These are phyloP conservation scores for Amphimedon queenslandica DNA, from an alignment of 37 sponge, comb jelly and placozoan genomes.

Conservation along the genomic window DNA sequence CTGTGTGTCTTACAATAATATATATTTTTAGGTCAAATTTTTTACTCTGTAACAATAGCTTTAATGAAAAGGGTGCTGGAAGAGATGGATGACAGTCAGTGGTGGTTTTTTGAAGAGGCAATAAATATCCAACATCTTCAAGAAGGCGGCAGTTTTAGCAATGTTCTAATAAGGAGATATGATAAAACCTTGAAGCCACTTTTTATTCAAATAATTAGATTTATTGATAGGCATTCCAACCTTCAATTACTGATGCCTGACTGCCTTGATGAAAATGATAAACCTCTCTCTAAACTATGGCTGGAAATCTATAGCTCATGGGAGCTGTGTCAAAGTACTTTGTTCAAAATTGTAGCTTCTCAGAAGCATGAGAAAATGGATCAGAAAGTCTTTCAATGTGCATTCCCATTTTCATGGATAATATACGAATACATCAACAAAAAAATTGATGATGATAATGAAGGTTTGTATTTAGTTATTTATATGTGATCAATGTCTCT, in stretches of 20 bases:
- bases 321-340: not conserved
- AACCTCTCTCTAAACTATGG: not conserved
- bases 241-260: not conserved
- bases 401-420: not conserved
- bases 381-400: not conserved
- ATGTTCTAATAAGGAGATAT: conserved; percentile 13
- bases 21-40: too few species aligned
- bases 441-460: not conserved
- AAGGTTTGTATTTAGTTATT: too few species aligned
- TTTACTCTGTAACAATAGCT: too few species aligned
- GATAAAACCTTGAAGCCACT: too few species aligned
- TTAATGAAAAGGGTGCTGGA: too few species aligned
- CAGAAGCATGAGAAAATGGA: not conserved
- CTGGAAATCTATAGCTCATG: not conserved
- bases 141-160: conserved; percentile 53
- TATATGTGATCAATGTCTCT: too few species aligned
- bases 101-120: conserved; percentile 60
- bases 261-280: not conserved
- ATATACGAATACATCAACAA: not conserved
- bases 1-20: too few species aligned
- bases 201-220: too few species aligned
- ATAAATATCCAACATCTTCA: conserved; percentile 32
- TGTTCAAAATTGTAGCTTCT: not conserved
- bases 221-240: not conserved
- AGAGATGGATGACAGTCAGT: too few species aligned